These are phyloP conservation scores for Dinocampus coccinellae DNA, from an alignment of 2,888 invertebrate genomes.

Conservation along the genomic window DNA sequence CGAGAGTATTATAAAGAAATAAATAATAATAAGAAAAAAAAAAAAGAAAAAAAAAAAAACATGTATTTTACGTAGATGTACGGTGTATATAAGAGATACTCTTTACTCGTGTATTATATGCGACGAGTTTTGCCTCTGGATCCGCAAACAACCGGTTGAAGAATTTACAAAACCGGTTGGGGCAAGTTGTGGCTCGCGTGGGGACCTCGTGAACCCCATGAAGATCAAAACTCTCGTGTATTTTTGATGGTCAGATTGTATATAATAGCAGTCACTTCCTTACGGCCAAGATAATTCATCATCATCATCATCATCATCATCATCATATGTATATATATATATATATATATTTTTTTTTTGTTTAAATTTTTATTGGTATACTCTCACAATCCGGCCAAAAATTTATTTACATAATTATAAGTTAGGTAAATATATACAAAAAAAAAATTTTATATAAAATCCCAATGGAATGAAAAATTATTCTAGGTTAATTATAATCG, in stretches of 20 bases:
- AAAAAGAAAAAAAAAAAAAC: background rate
- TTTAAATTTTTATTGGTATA: too few species aligned
- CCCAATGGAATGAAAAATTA: too few species aligned
- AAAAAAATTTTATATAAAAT: too few species aligned
- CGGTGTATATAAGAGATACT: too few species aligned
- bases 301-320: background rate
- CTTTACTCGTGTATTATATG: background rate
- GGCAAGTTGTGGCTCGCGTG: conserved; percentile 17
- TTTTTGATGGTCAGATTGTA: background rate
- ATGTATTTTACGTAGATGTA: too few species aligned
- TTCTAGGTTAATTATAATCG: too few species aligned
- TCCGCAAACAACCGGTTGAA: conserved; percentile 9
- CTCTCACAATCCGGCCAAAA: too few species aligned
- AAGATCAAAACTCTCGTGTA: conserved; percentile 4
- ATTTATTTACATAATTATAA: too few species aligned
- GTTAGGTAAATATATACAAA: too few species aligned
- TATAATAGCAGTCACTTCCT: background rate
- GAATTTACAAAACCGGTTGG: conserved; percentile 20
- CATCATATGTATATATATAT: too few species aligned
- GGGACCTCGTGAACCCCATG: conserved; percentile 22
- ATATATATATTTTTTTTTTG: too few species aligned
- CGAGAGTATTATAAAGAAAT: background rate
- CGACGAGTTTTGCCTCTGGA: background rate
- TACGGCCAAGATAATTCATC: background rate
- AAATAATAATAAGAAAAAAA: background rate